Percentiles rank a stretch among this genome's conserved stretches.
phyloP scores from a whole-genome alignment of 2,888 invertebrate genomes.

The Nebria brevicollis region DNA sequence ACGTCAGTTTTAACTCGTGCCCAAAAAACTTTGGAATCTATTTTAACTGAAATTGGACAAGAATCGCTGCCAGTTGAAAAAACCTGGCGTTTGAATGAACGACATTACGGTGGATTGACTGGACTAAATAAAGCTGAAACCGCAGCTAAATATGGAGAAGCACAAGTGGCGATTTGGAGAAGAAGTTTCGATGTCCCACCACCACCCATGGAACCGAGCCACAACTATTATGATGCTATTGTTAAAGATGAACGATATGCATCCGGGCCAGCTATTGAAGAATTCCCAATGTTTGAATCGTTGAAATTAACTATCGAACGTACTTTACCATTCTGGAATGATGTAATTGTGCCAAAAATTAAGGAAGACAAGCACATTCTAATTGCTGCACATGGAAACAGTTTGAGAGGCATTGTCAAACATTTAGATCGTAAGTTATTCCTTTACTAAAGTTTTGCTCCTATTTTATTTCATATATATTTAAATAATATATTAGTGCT shows the following conservation, averaged over 20 bases:
- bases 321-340: constrained; percentile 90
- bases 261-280: constrained; percentile 74
- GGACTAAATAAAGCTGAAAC: constrained; percentile 75
- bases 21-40: constrained; percentile 67
- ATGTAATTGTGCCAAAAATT: constrained; percentile 85
- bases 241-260: constrained; percentile 79
- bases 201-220: constrained; percentile 82
- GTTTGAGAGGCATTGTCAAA: constrained; percentile 87
- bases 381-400: constrained; percentile 90
- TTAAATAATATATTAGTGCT: too few relatives aligned
- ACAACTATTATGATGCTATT: constrained; percentile 81
- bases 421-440: constrained; percentile 74
- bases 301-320: constrained; percentile 85
- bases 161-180: constrained; percentile 86
- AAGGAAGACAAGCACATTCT: constrained; percentile 84
- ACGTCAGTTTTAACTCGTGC: constrained; percentile 74
- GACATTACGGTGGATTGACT: constrained; percentile 75
- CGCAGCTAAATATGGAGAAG: constrained; percentile 73
- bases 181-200: constrained; percentile 88
- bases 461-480: too few relatives aligned
- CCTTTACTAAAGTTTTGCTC: too few relatives aligned
- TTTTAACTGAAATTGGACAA: constrained; percentile 70
- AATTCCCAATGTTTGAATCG: constrained; percentile 88
- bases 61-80: constrained; percentile 66
- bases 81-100: constrained; percentile 73